A percentile compares a stretch with the other conserved stretches of the same genome.
These are phyloP conservation scores for Arge pagana DNA, from an alignment of 2,888 invertebrate species.

Conservation along the genomic window DNA sequence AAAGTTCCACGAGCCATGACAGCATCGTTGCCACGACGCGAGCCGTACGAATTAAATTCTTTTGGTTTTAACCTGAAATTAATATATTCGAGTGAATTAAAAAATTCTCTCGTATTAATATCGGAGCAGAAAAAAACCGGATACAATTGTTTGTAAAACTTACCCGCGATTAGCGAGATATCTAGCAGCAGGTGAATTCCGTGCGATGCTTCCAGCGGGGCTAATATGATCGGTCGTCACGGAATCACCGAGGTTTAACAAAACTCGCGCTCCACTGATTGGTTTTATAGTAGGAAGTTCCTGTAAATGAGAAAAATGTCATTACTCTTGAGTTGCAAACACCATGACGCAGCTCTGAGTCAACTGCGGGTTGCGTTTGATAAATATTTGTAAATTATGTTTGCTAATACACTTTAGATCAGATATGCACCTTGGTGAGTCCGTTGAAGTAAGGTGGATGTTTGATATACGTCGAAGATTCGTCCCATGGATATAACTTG, in stretches of 20 bases:
- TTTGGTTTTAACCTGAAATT: slow-evolving; percentile 76
- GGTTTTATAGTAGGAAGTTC: slow-evolving; percentile 66
- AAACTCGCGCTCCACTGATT: slow-evolving; percentile 76
- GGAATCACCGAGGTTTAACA: slow-evolving; percentile 91
- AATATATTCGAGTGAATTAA: too few relatives aligned
- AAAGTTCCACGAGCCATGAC: slow-evolving; percentile 98
- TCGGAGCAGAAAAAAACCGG: background rate
- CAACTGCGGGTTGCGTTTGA: too few relatives aligned
- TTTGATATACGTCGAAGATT: slow-evolving; percentile 91
- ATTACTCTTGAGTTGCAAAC: too few relatives aligned
- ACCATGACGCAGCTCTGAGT: too few relatives aligned
- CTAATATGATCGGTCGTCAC: slow-evolving; percentile 99
- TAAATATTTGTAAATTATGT: too few relatives aligned
- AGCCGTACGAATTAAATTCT: slow-evolving; percentile 98
- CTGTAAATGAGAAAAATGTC: slow-evolving; percentile 49
- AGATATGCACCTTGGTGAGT: slow-evolving; percentile 68
- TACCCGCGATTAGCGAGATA: slow-evolving; percentile 76
- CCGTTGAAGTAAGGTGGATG: slow-evolving; percentile 93
- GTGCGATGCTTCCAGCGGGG: slow-evolving; percentile 95
- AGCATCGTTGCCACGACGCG: slow-evolving; percentile 95
- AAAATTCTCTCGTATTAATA: too few relatives aligned
- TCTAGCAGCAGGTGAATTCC: slow-evolving; percentile 90
- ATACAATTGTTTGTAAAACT: slow-evolving; percentile 36
- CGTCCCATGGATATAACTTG: slow-evolving; percentile 90
- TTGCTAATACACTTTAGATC: too few relatives aligned